Percentiles rank a stretch among this genome's conserved stretches.
phyloP scores from a whole-genome alignment of 2,797 vertebrate species.

The Gambelia wislizenii region DNA sequence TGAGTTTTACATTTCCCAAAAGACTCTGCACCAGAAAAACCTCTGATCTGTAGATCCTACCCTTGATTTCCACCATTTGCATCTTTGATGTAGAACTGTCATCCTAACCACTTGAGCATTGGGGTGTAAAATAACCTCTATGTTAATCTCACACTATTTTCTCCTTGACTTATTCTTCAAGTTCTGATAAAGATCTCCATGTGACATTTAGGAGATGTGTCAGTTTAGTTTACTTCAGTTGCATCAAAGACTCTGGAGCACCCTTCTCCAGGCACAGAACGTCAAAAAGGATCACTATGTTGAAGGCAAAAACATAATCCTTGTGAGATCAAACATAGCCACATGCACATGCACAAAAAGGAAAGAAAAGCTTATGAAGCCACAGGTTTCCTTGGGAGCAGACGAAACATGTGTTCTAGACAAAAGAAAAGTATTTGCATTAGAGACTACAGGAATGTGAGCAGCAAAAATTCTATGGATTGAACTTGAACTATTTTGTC shows the following conservation, averaged over 20 bases:
- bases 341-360: not conserved
- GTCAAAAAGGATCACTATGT: conserved; percentile 25
- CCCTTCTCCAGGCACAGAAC: conserved; percentile 30
- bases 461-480: not conserved
- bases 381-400: not conserved
- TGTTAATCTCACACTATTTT: conserved; percentile 49
- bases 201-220: conserved; percentile 36
- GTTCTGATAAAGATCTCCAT: conserved; percentile 43
- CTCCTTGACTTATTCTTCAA: conserved; percentile 51
- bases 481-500: not conserved
- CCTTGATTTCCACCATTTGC: not conserved
- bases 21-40: not conserved
- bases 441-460: not conserved
- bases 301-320: not conserved
- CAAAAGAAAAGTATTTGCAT: not conserved
- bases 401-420: not conserved
- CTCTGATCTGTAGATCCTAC: not conserved
- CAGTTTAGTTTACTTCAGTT: conserved; percentile 30
- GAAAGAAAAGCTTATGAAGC: not conserved
- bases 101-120: conserved; percentile 24
- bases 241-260: conserved; percentile 10
- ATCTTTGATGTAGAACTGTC: conserved; percentile 23
- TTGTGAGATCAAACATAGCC: conserved; percentile 28
- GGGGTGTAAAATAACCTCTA: conserved; percentile 48
- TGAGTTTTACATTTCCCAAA: not conserved